Percentiles rank a stretch among this genome's conserved stretches.
These are phyloP conservation scores for Tipula unca DNA, from an alignment of 2,888 invertebrate species.

Conservation along the genomic window DNA sequence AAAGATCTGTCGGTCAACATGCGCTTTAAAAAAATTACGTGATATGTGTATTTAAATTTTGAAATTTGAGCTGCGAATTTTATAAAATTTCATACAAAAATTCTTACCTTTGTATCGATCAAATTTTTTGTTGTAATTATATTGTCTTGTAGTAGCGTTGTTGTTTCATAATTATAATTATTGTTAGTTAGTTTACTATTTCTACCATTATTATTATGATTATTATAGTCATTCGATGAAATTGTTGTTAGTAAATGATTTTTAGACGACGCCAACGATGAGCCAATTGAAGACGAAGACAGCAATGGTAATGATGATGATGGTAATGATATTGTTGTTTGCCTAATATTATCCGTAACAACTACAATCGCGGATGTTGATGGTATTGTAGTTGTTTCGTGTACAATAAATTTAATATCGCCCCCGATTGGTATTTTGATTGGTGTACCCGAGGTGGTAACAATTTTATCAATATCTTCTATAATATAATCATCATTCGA, in stretches of 20 bases:
- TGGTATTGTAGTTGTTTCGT: slow-evolving; percentile 24
- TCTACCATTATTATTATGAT: background rate
- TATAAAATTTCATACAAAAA: background rate
- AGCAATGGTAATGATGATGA: background rate
- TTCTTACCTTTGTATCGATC: background rate
- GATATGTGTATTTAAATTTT: background rate
- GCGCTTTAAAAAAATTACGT: no score
- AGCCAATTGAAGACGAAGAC: background rate
- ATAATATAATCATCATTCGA: slow-evolving; percentile 25
- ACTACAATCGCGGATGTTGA: slow-evolving; percentile 25
- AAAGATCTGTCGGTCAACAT: background rate
- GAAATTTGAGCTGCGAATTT: background rate
- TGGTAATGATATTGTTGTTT: background rate
- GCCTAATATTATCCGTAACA: slow-evolving; percentile 21
- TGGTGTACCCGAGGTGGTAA: background rate
- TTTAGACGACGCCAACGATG: background rate
- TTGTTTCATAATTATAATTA: background rate
- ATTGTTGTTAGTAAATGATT: slow-evolving; percentile 18
- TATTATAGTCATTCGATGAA: background rate
- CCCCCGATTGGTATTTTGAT: background rate
- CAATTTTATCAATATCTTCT: slow-evolving; percentile 23
- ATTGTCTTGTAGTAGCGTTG: background rate
- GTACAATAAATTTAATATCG: background rate
- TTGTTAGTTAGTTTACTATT: slow-evolving; percentile 10
- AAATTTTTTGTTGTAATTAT: slow-evolving; percentile 9